These are phyloP conservation scores for Dynastes hyllus DNA, from an alignment of 2,888 invertebrate genomes.

Conservation along the genomic window DNA sequence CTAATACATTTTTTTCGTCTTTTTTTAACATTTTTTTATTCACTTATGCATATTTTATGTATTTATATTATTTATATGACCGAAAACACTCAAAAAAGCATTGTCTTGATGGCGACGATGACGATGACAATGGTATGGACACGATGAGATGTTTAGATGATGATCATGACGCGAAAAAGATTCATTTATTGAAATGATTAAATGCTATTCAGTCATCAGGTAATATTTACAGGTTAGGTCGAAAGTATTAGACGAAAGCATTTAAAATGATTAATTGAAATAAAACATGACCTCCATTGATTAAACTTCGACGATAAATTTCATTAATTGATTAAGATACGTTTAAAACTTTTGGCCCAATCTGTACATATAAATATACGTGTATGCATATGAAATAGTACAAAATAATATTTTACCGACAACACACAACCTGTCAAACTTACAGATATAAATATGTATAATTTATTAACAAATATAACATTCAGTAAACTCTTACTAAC, in stretches of 20 bases:
- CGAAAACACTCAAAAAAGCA: too few species aligned
- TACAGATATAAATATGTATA: constrained; percentile 69
- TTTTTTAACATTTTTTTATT: too few species aligned
- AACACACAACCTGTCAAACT: constrained; percentile 63
- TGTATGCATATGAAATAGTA: constrained; percentile 39
- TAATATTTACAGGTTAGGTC: constrained; percentile 16
- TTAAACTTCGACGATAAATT: not conserved
- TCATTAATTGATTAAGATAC: not conserved
- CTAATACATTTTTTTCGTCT: too few species aligned
- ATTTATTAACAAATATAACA: constrained; percentile 71
- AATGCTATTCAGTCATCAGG: constrained; percentile 48
- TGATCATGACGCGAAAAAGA: constrained; percentile 1
- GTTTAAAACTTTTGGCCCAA: not conserved
- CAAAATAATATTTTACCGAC: constrained; percentile 62
- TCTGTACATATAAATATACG: not conserved
- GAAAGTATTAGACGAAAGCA: not conserved
- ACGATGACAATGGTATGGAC: too few species aligned
- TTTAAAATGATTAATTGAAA: not conserved
- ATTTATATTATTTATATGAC: too few species aligned
- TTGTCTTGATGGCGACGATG: constrained; percentile 3
- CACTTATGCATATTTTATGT: too few species aligned
- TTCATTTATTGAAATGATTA: constrained; percentile 25
- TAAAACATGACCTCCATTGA: not conserved
- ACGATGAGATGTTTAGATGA: too few species aligned
- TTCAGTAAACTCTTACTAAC: constrained; percentile 66